These are phyloP conservation scores for Semaprochilodus insignis DNA, from an alignment of 2,797 vertebrate genomes.

Conservation along the genomic window DNA sequence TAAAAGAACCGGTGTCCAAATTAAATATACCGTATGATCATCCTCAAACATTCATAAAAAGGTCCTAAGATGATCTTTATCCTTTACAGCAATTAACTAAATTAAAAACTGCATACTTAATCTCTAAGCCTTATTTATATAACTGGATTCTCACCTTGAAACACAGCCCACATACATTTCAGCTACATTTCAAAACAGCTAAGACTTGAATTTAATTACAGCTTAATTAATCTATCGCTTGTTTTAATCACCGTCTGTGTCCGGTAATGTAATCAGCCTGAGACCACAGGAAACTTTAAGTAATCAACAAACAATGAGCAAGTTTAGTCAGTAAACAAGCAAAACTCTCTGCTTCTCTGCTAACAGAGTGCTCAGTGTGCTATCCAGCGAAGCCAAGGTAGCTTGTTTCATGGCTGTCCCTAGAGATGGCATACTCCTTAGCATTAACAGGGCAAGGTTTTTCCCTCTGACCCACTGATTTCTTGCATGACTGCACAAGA, in stretches of 20 bases:
- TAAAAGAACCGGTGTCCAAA: no score
- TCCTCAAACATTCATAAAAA: no score
- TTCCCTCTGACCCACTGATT: conserved; percentile 54
- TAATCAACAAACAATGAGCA: conserved; percentile 49
- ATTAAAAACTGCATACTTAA: no score
- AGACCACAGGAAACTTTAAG: conserved; percentile 26
- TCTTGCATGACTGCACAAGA: conserved; percentile 60
- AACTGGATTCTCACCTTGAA: conserved; percentile 23
- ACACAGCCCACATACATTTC: conserved; percentile 61
- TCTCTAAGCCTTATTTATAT: no score
- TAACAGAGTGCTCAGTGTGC: conserved; percentile 2
- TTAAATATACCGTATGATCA: no score
- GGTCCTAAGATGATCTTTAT: no score
- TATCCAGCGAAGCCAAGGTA: conserved; percentile 18
- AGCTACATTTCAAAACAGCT: conserved; percentile 71
- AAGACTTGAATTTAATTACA: conserved; percentile 77
- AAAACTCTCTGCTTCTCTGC: neutral
- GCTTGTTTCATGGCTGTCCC: conserved; percentile 22
- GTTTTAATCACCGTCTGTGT: conserved; percentile 47
- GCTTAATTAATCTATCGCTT: conserved; percentile 72
- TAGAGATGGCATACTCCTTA: conserved; percentile 20
- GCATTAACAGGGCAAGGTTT: conserved; percentile 41
- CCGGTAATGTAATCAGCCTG: conserved; percentile 25
- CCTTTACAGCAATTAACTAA: no score
- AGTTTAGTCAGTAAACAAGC: conserved; percentile 38